Evolutionary conservation across 2,113 vertebrate genomes (phyloP), one percentile per base, ranked within the genome.

Genomic region (Rhegmatorhina hoffmannsi): DNA sequence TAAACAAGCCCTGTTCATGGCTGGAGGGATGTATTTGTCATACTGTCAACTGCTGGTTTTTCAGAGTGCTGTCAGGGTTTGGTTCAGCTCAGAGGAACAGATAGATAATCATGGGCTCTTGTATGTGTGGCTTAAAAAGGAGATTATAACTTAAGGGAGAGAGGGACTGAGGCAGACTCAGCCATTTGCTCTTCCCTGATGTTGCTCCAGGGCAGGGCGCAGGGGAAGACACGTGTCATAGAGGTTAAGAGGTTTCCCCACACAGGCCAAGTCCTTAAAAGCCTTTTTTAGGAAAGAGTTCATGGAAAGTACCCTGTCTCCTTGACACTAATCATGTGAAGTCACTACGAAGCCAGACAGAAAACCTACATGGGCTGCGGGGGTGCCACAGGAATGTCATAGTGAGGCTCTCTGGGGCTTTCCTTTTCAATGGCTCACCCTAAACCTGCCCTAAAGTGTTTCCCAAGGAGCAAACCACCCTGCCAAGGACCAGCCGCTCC

Each of bases 281-380:
- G 0, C 23, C 21, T 53, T 59, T 76, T 31, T 62, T 21, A 28
- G 52, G 75, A 46, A 83, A 49, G 13, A 40, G 33, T 44, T 49
- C 44, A 5, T 40, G 58, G 93, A 84, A 91, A 96, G 82, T 40
- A 73, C 70, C n/a, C 46, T 4, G 2, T 26, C 13, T 63, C 60
- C 33, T 81, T 67, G 31, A 59, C 8, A 17, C 82, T 21, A 88
- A 4, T 40, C 8, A 3, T 7, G 14, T 38, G 25, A n/a, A 46
- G 40, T 66, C 26, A 33, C 59, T 24, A 11, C 36, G 8, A 28
- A 66, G n/a, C 28, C 72, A 62, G 46, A 25, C 16, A 76, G 33
- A 66, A 88, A 79, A 59, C 3, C n/a, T 44, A 7, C 10, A 9
- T 0, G 23, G 12, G 29, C 23, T 47, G 26, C 0, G 0, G 6